Percentiles rank a stretch among this genome's conserved stretches.
phyloP scores from a whole-genome alignment of 2,888 invertebrate genomes.

The Drosophila siamana region DNA sequence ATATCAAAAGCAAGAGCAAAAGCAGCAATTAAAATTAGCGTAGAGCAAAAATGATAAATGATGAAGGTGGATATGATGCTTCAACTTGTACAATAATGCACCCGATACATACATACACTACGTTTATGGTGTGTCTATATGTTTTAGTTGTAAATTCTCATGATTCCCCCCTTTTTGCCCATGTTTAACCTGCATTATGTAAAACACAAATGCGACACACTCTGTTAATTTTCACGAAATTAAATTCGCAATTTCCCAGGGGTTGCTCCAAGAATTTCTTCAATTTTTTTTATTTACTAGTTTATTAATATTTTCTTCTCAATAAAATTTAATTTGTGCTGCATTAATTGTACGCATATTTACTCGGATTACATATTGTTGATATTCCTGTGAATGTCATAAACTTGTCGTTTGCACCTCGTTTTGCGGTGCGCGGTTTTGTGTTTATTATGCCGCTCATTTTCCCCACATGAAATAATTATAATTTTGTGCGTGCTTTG shows the following conservation, averaged over 20 bases:
- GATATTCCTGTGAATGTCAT: neutral
- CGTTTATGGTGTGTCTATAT: neutral
- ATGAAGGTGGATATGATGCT: slow-evolving; percentile 9
- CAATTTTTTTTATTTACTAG: too few species aligned
- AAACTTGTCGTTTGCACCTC: slow-evolving; percentile 39
- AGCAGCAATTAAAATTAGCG: slow-evolving; percentile 73
- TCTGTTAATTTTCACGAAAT: slow-evolving; percentile 74
- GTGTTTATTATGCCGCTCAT: slow-evolving; percentile 64
- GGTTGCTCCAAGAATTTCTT: slow-evolving; percentile 19
- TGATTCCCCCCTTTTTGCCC: slow-evolving; percentile 15
- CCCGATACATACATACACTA: slow-evolving; percentile 53
- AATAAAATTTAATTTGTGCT: too few species aligned
- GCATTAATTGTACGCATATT: too few species aligned
- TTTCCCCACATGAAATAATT: slow-evolving; percentile 75
- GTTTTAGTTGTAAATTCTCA: slow-evolving; percentile 12
- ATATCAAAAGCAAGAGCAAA: slow-evolving; percentile 64
- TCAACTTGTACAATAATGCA: slow-evolving; percentile 52
- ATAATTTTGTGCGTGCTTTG: slow-evolving; percentile 77
- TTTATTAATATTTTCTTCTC: too few species aligned
- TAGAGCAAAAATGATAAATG: slow-evolving; percentile 30
- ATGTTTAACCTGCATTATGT: slow-evolving; percentile 60
- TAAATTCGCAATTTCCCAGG: slow-evolving; percentile 43
- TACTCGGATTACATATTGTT: neutral
- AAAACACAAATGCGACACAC: slow-evolving; percentile 62
- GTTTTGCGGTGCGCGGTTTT: slow-evolving; percentile 31